Conservation (phyloP, 2,888 invertebrate genomes). For the Phyllotreta striolata region DNA sequence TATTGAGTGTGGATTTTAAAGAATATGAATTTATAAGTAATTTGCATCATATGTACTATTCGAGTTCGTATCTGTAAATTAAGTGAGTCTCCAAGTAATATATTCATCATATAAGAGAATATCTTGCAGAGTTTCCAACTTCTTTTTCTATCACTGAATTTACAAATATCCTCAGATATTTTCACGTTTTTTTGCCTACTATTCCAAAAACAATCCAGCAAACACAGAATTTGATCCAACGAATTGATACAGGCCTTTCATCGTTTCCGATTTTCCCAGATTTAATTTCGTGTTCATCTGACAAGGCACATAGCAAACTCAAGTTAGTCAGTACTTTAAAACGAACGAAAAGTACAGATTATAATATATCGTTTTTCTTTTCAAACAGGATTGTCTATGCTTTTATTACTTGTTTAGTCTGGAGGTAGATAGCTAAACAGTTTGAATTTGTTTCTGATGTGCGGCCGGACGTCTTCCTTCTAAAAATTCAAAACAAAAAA, state of each 20-base stretch:
- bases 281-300: slow-evolving; percentile 21
- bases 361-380: slow-evolving; percentile 38
- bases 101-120: no score
- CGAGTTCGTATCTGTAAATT: no score
- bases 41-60: no score
- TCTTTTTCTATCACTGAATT: no score
- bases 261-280: slow-evolving; percentile 4
- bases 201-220: no score
- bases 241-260: neutral
- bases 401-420: slow-evolving; percentile 65
- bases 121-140: no score
- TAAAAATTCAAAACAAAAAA: slow-evolving; percentile 60
- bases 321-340: slow-evolving; percentile 55
- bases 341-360: slow-evolving; percentile 46
- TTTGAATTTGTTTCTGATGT: slow-evolving; percentile 89
- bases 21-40: neutral
- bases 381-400: slow-evolving; percentile 32
- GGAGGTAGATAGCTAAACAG: slow-evolving; percentile 89
- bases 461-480: slow-evolving; percentile 93
- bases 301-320: slow-evolving; percentile 36
- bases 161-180: no score
- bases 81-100: no score
- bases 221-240: neutral
- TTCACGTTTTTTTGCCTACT: no score
- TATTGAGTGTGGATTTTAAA: neutral